Percentiles rank a stretch among this genome's conserved stretches.
phyloP scores from a whole-genome alignment of 1,140 invertebrate genomes.

The Hylaeus anthracinus region DNA sequence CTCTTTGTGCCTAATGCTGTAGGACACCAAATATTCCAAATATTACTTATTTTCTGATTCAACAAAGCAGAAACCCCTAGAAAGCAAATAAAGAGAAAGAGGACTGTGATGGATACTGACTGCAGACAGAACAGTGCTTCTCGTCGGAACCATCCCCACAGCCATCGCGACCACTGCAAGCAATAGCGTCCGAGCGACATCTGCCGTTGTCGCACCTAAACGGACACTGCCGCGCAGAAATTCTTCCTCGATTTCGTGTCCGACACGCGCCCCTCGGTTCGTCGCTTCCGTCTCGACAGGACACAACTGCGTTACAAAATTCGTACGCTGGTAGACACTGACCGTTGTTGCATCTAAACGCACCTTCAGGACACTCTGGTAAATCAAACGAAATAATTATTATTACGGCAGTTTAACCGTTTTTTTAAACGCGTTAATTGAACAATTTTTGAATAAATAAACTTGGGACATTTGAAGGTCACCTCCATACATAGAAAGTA shows the following conservation, averaged over 20 bases:
- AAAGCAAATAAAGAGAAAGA: too few relatives aligned
- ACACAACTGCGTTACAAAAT: constrained; percentile 93
- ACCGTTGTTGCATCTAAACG: constrained; percentile 91
- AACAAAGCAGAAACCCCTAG: too few relatives aligned
- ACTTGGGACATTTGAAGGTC: too few relatives aligned
- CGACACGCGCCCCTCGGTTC: constrained; percentile 89
- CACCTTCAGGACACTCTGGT: constrained; percentile 86
- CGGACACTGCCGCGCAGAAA: constrained; percentile 83
- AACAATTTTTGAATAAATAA: too few relatives aligned
- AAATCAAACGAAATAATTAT: constrained; percentile 5
- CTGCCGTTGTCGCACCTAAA: constrained; percentile 91
- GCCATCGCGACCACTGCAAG: constrained; percentile 93
- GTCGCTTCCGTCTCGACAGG: constrained; percentile 92
- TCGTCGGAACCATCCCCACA: constrained; percentile 95
- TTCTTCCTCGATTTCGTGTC: constrained; percentile 74
- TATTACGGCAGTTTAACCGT: background rate
- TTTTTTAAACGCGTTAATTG: too few relatives aligned
- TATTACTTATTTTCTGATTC: too few relatives aligned
- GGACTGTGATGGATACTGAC: constrained; percentile 83
- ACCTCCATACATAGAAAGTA: too few relatives aligned
- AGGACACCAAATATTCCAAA: too few relatives aligned
- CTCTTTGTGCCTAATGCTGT: too few relatives aligned
- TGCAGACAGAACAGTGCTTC: constrained; percentile 90
- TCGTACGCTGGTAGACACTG: constrained; percentile 93
- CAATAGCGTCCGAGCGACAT: constrained; percentile 92